phyloP scores from a whole-genome alignment of 2,888 invertebrate genomes.

The Drosophila nigricruria region DNA sequence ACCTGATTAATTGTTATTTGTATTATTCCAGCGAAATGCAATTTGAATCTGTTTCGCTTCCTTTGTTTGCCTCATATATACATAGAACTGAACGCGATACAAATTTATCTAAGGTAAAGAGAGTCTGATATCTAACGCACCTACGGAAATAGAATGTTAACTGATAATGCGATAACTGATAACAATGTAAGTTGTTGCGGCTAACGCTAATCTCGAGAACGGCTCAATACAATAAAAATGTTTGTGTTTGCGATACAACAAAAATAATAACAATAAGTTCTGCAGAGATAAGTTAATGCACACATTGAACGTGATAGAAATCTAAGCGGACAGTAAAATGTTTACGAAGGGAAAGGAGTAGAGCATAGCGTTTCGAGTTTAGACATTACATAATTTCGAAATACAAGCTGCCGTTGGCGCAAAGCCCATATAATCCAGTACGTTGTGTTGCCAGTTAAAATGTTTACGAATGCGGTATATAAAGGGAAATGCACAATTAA shows the following conservation, averaged over 20 bases:
- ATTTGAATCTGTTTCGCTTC: neutral
- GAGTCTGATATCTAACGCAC: slow-evolving; percentile 20
- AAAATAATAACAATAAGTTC: neutral
- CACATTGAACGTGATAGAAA: neutral
- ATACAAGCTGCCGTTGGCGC: neutral
- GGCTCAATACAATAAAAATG: neutral
- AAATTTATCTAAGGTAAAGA: neutral
- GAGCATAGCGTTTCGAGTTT: neutral
- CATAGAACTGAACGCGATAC: neutral
- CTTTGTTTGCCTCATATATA: neutral
- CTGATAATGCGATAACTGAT: slow-evolving; percentile 21
- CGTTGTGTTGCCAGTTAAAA: neutral
- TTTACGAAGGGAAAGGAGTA: neutral
- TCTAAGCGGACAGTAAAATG: neutral
- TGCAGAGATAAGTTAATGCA: neutral
- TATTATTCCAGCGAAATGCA: neutral
- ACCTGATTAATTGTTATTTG: neutral
- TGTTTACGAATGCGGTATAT: neutral
- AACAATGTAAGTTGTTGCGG: slow-evolving; percentile 8
- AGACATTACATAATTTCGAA: neutral
- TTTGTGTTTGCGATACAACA: neutral
- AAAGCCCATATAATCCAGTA: too few relatives aligned
- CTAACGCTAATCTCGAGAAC: slow-evolving; percentile 10
- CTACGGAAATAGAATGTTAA: slow-evolving; percentile 7
- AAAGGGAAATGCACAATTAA: slow-evolving; percentile 5